Conservation (phyloP, 1,140 invertebrate genomes). For the Coelopa frigida region DNA sequence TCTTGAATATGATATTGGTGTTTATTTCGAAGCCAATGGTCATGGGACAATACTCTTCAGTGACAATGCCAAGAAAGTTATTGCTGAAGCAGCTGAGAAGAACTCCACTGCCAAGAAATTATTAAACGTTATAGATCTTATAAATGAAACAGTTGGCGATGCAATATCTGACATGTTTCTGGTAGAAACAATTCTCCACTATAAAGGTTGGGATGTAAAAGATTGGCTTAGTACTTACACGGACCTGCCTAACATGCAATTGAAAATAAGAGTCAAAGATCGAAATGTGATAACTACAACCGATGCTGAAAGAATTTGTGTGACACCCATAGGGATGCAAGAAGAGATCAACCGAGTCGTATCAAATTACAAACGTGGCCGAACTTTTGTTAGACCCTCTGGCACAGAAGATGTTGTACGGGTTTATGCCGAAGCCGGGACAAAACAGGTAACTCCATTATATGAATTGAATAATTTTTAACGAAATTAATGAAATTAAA, state of each 20-base stretch:
- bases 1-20: slow-evolving; percentile 83
- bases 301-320: slow-evolving; percentile 76
- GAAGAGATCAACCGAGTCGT: slow-evolving; percentile 68
- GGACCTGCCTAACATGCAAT: slow-evolving; percentile 81
- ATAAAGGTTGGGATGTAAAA: slow-evolving; percentile 66
- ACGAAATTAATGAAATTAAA: slow-evolving; percentile 3
- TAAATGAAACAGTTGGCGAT: slow-evolving; percentile 95
- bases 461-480: neutral
- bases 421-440: slow-evolving; percentile 91
- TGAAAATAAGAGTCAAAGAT: slow-evolving; percentile 85
- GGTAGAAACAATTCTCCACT: slow-evolving; percentile 83
- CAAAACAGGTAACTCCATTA: slow-evolving; percentile 48
- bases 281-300: slow-evolving; percentile 74
- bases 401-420: slow-evolving; percentile 96
- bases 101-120: slow-evolving; percentile 53
- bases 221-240: slow-evolving; percentile 66
- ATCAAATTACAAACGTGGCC: slow-evolving; percentile 58
- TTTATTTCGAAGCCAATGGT: slow-evolving; percentile 99
- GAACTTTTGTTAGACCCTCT: slow-evolving; percentile 90
- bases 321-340: slow-evolving; percentile 76
- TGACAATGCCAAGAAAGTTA: slow-evolving; percentile 49
- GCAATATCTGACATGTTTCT: slow-evolving; percentile 92
- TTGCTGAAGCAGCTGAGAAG: slow-evolving; percentile 30
- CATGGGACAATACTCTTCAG: slow-evolving; percentile 92
- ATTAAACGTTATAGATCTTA: slow-evolving; percentile 67